A percentile compares a stretch with the other conserved stretches of the same genome.
Conservation (phyloP, 2,888 invertebrate genomes). For the Ectemnius cavifrons region DNA sequence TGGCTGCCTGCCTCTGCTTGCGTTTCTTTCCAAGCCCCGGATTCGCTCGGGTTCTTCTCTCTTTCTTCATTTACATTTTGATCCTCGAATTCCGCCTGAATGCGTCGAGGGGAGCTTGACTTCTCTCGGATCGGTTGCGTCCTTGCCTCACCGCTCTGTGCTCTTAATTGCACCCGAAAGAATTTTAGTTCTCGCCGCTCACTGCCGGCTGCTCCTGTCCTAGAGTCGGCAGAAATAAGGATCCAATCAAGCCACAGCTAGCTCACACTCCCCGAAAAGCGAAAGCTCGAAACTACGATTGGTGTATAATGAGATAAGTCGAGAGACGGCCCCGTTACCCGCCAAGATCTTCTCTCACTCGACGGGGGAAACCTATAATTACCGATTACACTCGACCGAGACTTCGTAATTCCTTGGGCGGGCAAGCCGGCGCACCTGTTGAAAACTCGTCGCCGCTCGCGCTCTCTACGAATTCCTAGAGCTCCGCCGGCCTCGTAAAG, state of each 20-base stretch:
- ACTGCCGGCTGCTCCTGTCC: background rate
- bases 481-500: slow-evolving; percentile 16
- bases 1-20: background rate
- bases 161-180: background rate
- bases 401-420: slow-evolving; percentile 60
- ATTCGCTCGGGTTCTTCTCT: background rate
- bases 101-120: background rate
- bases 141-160: slow-evolving; percentile 1
- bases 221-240: slow-evolving; percentile 21
- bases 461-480: slow-evolving; percentile 48
- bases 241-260: background rate
- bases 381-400: slow-evolving; percentile 68
- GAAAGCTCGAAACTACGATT: slow-evolving; percentile 33
- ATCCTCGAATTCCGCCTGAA: background rate
- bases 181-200: background rate
- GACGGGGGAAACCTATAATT: slow-evolving; percentile 67
- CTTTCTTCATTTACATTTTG: slow-evolving; percentile 8
- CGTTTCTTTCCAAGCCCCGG: slow-evolving; percentile 2
- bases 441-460: slow-evolving; percentile 51
- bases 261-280: slow-evolving; percentile 9
- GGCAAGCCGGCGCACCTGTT: slow-evolving; percentile 57
- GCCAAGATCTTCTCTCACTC: slow-evolving; percentile 44
- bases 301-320: slow-evolving; percentile 54
- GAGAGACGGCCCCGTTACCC: slow-evolving; percentile 31
- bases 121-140: background rate